These are phyloP conservation scores for Drosophila pseudoananassae DNA, from an alignment of 1,140 invertebrate genomes.

Conservation along the genomic window DNA sequence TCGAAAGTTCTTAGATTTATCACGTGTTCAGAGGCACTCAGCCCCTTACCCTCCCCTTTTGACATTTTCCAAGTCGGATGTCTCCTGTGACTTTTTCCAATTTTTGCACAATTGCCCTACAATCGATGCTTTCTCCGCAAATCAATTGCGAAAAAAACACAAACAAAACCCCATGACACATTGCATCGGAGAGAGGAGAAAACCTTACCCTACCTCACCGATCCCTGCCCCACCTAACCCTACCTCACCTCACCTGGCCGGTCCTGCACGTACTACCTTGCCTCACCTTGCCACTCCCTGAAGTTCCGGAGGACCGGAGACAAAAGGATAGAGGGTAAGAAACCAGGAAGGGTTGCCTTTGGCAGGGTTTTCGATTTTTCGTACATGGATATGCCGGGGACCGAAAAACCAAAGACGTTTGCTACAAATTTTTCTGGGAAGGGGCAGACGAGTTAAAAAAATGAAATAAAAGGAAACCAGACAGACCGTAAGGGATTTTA, in stretches of 20 bases:
- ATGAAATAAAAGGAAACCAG: constrained; percentile 16
- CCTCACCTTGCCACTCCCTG: constrained; percentile 66
- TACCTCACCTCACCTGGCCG: constrained; percentile 61
- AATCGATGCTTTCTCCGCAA: constrained; percentile 82
- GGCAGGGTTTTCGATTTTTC: constrained; percentile 6
- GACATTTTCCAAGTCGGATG: constrained; percentile 43
- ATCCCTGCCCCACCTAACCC: constrained; percentile 39
- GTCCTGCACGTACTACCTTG: constrained; percentile 53
- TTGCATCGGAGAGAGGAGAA: constrained; percentile 46
- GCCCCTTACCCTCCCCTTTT: constrained; percentile 45
- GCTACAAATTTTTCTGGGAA: constrained; percentile 67
- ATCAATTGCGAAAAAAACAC: constrained; percentile 80
- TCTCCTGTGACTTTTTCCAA: constrained; percentile 76
- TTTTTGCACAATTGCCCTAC: constrained; percentile 81
- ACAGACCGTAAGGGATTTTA: constrained; percentile 64
- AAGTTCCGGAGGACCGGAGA: constrained; percentile 4
- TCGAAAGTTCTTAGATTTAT: constrained; percentile 16
- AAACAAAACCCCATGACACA: constrained; percentile 82
- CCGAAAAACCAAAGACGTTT: constrained; percentile 60
- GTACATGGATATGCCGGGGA: constrained; percentile 11
- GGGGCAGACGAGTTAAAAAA: constrained; percentile 20
- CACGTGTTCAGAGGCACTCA: constrained; percentile 22
- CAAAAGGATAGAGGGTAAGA: constrained; percentile 44
- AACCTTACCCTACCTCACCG: constrained; percentile 71
- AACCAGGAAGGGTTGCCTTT: constrained; percentile 34